Conservation (phyloP, 2,113 vertebrate species). For the Eudorcas thomsonii region DNA sequence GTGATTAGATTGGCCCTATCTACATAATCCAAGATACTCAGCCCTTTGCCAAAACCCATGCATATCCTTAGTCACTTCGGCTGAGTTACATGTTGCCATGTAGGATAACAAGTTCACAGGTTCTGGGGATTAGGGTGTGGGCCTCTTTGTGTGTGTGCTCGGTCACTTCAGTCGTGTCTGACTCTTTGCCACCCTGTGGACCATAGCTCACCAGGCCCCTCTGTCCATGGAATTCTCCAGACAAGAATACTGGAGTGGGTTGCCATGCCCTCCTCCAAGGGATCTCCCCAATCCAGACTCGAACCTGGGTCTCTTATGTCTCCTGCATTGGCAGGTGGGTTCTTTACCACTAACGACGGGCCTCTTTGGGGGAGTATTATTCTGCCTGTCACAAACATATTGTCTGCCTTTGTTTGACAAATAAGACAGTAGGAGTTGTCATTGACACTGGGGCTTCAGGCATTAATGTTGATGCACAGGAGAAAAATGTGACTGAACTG, state of each 20-base stretch:
- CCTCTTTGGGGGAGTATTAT: background rate
- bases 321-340: background rate
- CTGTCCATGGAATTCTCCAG: background rate
- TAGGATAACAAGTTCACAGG: background rate
- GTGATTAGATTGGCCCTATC: background rate
- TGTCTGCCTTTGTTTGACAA: background rate
- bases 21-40: background rate
- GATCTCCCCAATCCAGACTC: background rate
- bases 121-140: background rate
- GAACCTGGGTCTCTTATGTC: background rate
- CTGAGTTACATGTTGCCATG: background rate
- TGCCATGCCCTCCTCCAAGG: background rate
- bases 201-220: background rate
- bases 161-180: background rate
- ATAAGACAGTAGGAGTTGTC: background rate
- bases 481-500: conserved; percentile 13
- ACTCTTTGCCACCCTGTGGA: background rate
- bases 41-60: background rate
- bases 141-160: background rate
- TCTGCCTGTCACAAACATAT: background rate
- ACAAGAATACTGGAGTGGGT: background rate
- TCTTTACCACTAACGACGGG: background rate
- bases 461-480: background rate
- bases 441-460: background rate
- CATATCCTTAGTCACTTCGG: background rate